Evolutionary conservation across 1,140 invertebrate species (phyloP), one percentile per base, ranked within the genome.

Genomic region (Eueides isabella): DNA sequence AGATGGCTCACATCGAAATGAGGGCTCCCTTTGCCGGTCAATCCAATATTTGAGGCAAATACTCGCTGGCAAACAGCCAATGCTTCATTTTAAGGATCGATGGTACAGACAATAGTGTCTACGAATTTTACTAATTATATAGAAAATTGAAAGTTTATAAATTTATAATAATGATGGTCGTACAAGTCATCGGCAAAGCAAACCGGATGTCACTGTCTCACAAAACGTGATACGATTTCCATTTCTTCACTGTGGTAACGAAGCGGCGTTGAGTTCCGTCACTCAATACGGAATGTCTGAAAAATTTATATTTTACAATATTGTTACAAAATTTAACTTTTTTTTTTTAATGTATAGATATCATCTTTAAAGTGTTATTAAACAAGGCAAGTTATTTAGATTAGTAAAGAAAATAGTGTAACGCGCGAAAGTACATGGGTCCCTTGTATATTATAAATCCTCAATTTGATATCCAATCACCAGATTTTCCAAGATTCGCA

Each of bases 21-120:
- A 35, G 55, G 30, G n/a, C 31, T 70, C 62, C 67, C 67, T 33
- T 28, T 44, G 67, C 48, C 67, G 67, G 48, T 61, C 67, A 61
- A 62, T 62, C 48, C 67, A 62, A 70, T 70, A 70, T 70, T 70
- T 70, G 67, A 70, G 67, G 67, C 67, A 70, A 70, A 70, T 28
- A 70, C 55, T 30, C 29, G 29, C 31, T 70, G 67, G 67, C 67
- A 23, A 7, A 26, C 41, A 31, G 41, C 67, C 67, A 61, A 44
- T 41, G 44, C 19, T 55, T 68, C 41, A 48, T 30, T 63, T 63
- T 31, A 29, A 31, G 61, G 29, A 23, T 61, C 19, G 29, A 63
- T 30, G 12, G 61, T 30, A 63, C 28, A n/a, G 44, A 55, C 41
- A 11, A 41, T 68, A n/a, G 41, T 55, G 2, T 41, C 28, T 28